Percentiles rank a stretch among this genome's conserved stretches.
phyloP scores from a whole-genome alignment of 92 coral and sea anemone genomes.

The Desmophyllum pertusum region DNA sequence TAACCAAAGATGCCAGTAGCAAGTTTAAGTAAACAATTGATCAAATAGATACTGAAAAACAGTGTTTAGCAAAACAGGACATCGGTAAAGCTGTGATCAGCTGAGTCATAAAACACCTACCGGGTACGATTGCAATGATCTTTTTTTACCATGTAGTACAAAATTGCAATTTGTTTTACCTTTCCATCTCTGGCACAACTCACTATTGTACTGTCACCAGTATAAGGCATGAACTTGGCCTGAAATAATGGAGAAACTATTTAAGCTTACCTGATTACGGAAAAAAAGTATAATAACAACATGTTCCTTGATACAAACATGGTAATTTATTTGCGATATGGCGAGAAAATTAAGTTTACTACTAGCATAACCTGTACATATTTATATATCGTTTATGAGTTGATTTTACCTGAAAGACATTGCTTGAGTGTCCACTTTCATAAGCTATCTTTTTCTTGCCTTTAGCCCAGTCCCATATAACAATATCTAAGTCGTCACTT shows the following conservation, averaged over 20 bases:
- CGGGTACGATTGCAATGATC: background rate
- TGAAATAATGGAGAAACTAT: conserved; percentile 13
- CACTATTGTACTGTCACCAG: conserved; percentile 85
- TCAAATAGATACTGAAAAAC: background rate
- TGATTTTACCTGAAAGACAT: conserved; percentile 91
- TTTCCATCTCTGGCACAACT: conserved; percentile 99
- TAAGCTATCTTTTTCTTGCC: conserved; percentile 83
- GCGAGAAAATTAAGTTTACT: background rate
- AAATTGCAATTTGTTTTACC: conserved; percentile 34
- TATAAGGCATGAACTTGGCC: conserved; percentile 99
- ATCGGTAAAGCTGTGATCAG: background rate
- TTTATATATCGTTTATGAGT: background rate
- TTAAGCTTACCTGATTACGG: background rate
- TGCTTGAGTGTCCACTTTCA: conserved; percentile 96
- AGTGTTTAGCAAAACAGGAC: background rate
- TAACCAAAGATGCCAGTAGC: conserved; percentile 3
- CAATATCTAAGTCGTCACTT: conserved; percentile 94
- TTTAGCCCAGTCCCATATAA: conserved; percentile 99
- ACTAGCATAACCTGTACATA: background rate
- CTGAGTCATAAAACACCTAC: background rate
- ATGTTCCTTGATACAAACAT: conserved; percentile 1
- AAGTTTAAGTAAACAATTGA: background rate
- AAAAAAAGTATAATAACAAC: background rate
- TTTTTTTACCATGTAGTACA: background rate
- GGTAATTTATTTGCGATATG: background rate